A percentile compares a stretch with the other conserved stretches of the same genome.
These are phyloP conservation scores for Gymnoscopelus braueri DNA, from an alignment of 2,797 vertebrate genomes.

Conservation along the genomic window DNA sequence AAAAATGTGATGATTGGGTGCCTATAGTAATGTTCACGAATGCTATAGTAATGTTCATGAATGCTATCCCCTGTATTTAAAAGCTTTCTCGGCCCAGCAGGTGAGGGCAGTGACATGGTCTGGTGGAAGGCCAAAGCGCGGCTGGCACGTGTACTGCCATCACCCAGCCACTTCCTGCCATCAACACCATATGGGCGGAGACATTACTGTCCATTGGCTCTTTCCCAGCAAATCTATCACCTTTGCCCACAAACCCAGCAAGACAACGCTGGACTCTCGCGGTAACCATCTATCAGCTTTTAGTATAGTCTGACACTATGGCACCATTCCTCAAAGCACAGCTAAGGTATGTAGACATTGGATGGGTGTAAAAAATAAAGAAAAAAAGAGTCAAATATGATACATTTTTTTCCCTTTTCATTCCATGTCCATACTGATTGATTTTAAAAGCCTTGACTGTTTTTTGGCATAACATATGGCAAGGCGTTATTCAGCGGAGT, in stretches of 20 bases:
- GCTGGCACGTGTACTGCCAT: slow-evolving; percentile 74
- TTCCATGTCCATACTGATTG: slow-evolving; percentile 1
- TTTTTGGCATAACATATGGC: slow-evolving; percentile 27
- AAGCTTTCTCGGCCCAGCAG: slow-evolving; percentile 73
- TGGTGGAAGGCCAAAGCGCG: slow-evolving; percentile 79
- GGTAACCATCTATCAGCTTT: slow-evolving; percentile 57
- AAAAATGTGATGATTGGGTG: slow-evolving; percentile 13
- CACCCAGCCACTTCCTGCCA: slow-evolving; percentile 77
- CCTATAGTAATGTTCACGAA: neutral
- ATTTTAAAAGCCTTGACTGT: slow-evolving; percentile 32
- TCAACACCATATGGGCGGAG: slow-evolving; percentile 78
- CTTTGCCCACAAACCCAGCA: slow-evolving; percentile 70
- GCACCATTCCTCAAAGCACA: neutral
- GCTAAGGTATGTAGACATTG: neutral
- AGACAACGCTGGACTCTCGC: slow-evolving; percentile 55
- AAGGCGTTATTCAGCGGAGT: slow-evolving; percentile 19
- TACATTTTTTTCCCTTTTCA: neutral
- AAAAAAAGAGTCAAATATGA: slow-evolving; percentile 7
- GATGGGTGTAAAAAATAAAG: neutral
- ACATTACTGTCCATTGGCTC: slow-evolving; percentile 74
- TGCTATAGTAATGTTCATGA: neutral
- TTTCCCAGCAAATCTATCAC: slow-evolving; percentile 74
- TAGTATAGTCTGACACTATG: slow-evolving; percentile 51
- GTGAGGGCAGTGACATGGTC: slow-evolving; percentile 80
- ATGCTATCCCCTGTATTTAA: slow-evolving; percentile 38